These are phyloP conservation scores for Vidua macroura DNA, from an alignment of 2,113 vertebrate genomes.

Conservation along the genomic window DNA sequence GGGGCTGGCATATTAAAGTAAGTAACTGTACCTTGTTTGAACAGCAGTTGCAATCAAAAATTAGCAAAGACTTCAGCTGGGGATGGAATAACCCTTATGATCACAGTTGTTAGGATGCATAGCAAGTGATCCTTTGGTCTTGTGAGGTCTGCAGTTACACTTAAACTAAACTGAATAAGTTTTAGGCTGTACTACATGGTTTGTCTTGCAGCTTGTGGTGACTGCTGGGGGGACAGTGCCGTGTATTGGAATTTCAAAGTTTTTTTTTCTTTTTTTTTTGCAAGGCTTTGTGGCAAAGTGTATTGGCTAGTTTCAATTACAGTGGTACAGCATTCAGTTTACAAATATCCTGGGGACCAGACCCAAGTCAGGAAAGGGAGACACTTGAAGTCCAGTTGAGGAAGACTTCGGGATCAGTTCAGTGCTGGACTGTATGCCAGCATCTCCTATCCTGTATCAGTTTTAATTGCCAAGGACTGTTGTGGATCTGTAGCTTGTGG, in stretches of 20 bases:
- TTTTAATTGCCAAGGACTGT: background rate
- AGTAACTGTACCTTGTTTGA: background rate
- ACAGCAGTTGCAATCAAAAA: background rate
- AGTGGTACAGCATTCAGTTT: background rate
- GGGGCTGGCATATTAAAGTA: background rate
- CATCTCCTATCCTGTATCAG: background rate
- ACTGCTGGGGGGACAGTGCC: background rate
- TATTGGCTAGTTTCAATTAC: background rate
- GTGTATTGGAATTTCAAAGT: background rate
- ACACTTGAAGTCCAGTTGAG: accelerated
- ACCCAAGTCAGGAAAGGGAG: background rate
- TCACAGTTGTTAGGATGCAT: accelerated
- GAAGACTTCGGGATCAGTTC: background rate
- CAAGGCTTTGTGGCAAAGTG: background rate
- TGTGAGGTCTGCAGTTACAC: background rate
- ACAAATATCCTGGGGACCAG: background rate
- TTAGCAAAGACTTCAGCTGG: background rate
- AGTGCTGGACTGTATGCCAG: background rate
- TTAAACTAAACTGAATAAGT: background rate
- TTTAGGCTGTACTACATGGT: background rate
- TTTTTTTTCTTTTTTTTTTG: no score
- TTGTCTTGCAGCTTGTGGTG: background rate
- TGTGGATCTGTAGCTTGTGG: background rate
- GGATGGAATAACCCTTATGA: background rate
- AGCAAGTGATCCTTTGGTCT: background rate